Evolutionary conservation across 2,888 invertebrate genomes (phyloP).

Genomic region (Drosophila quasianomalipes): DNA sequence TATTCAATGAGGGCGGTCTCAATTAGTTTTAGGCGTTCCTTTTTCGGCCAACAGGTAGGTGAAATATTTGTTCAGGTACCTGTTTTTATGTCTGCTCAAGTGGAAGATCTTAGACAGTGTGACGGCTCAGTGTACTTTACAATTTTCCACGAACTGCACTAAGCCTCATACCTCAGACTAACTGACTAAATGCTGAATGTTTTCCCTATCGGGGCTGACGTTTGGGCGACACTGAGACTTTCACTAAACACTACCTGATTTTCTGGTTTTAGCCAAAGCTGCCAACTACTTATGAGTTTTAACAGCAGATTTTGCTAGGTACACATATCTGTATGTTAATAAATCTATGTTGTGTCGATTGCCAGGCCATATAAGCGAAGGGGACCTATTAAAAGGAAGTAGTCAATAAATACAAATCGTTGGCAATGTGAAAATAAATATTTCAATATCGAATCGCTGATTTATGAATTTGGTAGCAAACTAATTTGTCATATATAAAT

Average conservation of each 20-base stretch:
- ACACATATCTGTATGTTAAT: background rate
- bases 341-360: background rate
- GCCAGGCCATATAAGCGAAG: background rate
- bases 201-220: slow-evolving; percentile 25
- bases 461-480: background rate
- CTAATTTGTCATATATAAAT: too few relatives aligned
- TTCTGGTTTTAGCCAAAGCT: slow-evolving; percentile 35
- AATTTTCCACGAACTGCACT: slow-evolving; percentile 68
- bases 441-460: background rate
- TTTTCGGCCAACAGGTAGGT: slow-evolving; percentile 59
- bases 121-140: slow-evolving; percentile 47
- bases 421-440: background rate
- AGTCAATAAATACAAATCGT: background rate
- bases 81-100: slow-evolving; percentile 63
- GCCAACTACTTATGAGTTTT: slow-evolving; percentile 12
- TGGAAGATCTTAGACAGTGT: slow-evolving; percentile 69
- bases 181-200: slow-evolving; percentile 6
- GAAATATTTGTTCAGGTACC: slow-evolving; percentile 55
- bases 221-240: slow-evolving; percentile 27
- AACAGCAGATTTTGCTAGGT: background rate
- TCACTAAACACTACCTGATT: slow-evolving; percentile 21
- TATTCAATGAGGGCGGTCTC: slow-evolving; percentile 82
- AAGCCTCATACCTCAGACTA: slow-evolving; percentile 45
- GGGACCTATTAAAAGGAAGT: background rate
- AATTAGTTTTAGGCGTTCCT: slow-evolving; percentile 77